Evolutionary conservation across 2,888 invertebrate genomes (phyloP).

Genomic region (Aphodius granarius): DNA sequence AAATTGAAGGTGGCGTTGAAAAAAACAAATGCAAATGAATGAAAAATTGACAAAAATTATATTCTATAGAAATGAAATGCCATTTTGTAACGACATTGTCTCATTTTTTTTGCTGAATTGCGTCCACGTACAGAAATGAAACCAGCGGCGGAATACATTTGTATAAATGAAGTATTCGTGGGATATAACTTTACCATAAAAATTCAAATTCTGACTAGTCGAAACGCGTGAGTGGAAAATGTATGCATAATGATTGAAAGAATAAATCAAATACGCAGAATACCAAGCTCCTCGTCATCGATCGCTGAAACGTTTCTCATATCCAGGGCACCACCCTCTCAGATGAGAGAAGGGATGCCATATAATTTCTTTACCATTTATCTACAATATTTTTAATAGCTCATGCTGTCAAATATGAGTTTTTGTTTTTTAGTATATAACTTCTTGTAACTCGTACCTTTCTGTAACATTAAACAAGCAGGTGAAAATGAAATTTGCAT

Average conservation of each 20-base stretch:
- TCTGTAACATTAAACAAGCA: no score
- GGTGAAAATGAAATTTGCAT: no score
- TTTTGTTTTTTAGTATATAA: no score
- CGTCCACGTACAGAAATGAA: not conserved
- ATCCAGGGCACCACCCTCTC: not conserved
- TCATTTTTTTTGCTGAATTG: no score
- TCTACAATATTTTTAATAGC: not conserved
- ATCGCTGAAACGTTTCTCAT: slow-evolving; percentile 13
- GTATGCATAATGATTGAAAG: slow-evolving; percentile 42
- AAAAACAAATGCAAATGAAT: no score
- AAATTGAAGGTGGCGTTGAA: no score
- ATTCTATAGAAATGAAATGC: no score
- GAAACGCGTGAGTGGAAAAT: slow-evolving; percentile 24
- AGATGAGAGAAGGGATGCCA: not conserved
- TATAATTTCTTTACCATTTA: not conserved
- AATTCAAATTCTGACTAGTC: slow-evolving; percentile 18
- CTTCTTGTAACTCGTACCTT: no score
- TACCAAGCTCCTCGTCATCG: slow-evolving; percentile 25
- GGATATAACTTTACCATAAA: slow-evolving; percentile 8
- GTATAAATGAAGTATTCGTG: slow-evolving; percentile 20
- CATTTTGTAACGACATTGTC: no score
- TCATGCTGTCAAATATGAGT: no score
- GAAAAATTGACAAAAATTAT: no score
- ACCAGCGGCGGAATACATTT: not conserved
- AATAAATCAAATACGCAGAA: slow-evolving; percentile 40